Evolutionary conservation across 2,797 vertebrate genomes (phyloP).

Genomic region (Xiphophorus birchmanni): DNA sequence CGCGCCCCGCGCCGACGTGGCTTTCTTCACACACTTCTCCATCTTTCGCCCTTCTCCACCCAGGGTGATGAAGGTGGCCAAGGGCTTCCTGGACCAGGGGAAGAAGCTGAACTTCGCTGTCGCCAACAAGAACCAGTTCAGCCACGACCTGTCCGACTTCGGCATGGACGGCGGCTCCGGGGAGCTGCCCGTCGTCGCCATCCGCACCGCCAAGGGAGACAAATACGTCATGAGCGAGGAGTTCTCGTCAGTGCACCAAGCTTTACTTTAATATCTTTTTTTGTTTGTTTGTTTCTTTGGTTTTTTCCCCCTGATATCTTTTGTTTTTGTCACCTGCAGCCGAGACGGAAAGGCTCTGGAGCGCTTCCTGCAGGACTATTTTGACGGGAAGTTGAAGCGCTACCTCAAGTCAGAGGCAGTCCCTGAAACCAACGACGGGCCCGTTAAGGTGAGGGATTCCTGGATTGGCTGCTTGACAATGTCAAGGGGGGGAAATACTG

Average conservation of each 20-base stretch:
- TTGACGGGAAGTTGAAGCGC: constrained; percentile 91
- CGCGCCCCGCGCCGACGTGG: background rate
- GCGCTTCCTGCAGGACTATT: constrained; percentile 91
- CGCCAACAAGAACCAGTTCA: constrained; percentile 88
- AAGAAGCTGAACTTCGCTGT: constrained; percentile 90
- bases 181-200: constrained; percentile 89
- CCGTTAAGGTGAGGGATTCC: constrained; percentile 88
- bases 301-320: background rate
- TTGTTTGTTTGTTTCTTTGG: too few relatives aligned
- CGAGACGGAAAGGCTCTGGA: constrained; percentile 95
- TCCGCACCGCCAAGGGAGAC: constrained; percentile 91
- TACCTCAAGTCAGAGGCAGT: constrained; percentile 95
- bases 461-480: background rate
- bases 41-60: background rate
- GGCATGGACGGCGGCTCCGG: constrained; percentile 86
- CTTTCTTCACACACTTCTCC: background rate
- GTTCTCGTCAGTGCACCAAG: constrained; percentile 86
- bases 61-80: constrained; percentile 98
- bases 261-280: background rate
- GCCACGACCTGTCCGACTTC: constrained; percentile 89
- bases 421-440: constrained; percentile 93
- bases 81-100: constrained; percentile 91
- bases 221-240: constrained; percentile 96
- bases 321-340: constrained; percentile 63
- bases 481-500: too few relatives aligned